Percentiles rank a stretch among this genome's conserved stretches.
phyloP scores from a whole-genome alignment of 1,140 invertebrate genomes.

The Heterodera carotae region DNA sequence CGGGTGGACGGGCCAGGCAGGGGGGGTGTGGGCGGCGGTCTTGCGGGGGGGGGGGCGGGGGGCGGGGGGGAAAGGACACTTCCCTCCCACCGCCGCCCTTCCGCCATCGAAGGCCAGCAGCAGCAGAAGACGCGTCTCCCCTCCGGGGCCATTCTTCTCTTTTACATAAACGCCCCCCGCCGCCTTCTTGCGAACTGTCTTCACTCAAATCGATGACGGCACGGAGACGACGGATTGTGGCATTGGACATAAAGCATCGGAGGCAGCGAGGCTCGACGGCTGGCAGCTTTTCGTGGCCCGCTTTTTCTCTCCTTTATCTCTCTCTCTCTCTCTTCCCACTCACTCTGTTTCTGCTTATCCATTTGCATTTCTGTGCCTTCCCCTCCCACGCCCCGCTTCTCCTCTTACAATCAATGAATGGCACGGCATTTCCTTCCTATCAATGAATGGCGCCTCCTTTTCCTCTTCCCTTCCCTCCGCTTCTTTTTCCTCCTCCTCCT shows the following conservation, averaged over 20 bases:
- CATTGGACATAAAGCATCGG: neutral
- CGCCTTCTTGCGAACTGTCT: neutral
- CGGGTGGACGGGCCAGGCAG: too few relatives aligned
- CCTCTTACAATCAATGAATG: too few relatives aligned
- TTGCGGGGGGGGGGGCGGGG: too few relatives aligned
- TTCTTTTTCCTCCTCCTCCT: neutral
- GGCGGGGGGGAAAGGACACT: too few relatives aligned
- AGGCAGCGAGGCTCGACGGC: neutral
- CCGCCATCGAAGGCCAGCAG: too few relatives aligned
- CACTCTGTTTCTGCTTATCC: neutral
- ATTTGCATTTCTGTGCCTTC: too few relatives aligned
- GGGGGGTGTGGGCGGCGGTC: too few relatives aligned
- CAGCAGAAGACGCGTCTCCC: neutral
- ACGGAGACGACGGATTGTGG: slow-evolving; percentile 2
- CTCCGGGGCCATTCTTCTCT: neutral
- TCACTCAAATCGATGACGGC: slow-evolving; percentile 1
- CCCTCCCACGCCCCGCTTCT: too few relatives aligned
- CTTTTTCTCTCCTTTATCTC: neutral
- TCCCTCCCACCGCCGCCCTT: too few relatives aligned
- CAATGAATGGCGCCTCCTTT: too few relatives aligned
- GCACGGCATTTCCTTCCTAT: too few relatives aligned
- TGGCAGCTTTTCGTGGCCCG: neutral
- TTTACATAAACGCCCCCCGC: neutral
- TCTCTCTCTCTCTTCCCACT: neutral
- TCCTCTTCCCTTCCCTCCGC: neutral